phyloP scores from a whole-genome alignment of 2,888 invertebrate species.

The Bimastos eiseni region DNA sequence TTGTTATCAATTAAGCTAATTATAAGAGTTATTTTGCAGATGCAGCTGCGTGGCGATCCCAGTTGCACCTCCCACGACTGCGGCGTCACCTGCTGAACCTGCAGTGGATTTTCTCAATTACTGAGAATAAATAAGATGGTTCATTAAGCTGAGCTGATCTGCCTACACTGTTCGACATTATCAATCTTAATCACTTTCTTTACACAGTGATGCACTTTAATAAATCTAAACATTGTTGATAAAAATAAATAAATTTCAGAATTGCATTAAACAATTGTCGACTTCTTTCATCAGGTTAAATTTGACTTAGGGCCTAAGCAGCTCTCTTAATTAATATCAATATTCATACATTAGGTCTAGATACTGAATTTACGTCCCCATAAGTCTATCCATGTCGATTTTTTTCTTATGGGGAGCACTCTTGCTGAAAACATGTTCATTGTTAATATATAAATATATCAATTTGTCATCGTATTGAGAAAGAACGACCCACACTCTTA shows the following conservation, averaged over 20 bases:
- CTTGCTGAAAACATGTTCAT: background rate
- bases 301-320: background rate
- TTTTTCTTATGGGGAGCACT: too few species aligned
- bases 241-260: background rate
- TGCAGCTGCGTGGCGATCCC: background rate
- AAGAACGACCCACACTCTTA: too few species aligned
- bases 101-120: background rate
- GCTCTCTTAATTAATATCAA: background rate
- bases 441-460: too few species aligned
- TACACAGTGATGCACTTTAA: background rate
- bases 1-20: background rate
- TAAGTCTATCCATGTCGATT: too few species aligned
- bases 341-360: background rate
- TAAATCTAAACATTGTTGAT: background rate
- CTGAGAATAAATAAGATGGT: background rate
- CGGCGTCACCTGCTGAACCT: background rate
- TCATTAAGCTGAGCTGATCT: too few species aligned
- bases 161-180: too few species aligned
- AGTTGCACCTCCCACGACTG: background rate
- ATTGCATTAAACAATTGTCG: background rate
- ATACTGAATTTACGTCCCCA: background rate
- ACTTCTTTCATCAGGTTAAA: background rate
- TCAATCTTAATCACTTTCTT: background rate
- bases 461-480: too few species aligned
- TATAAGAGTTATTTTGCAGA: background rate